phyloP scores from a whole-genome alignment of 2,888 invertebrate genomes.

The Latrodectus hesperus region DNA sequence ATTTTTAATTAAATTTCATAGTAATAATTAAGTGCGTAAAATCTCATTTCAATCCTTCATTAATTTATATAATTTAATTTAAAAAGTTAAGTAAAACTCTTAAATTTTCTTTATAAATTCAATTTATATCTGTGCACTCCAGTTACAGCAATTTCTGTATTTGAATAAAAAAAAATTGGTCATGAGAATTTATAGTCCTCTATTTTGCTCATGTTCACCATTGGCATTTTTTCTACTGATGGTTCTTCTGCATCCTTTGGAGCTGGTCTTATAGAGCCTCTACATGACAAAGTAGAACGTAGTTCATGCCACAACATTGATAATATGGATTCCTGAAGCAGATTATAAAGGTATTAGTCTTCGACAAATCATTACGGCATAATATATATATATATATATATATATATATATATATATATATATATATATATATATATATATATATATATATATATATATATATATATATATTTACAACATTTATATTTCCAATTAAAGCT shows the following conservation, averaged over 20 bases:
- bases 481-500: no score
- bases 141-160: no score
- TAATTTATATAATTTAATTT: neutral
- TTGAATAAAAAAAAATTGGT: conserved; percentile 1
- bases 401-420: no score
- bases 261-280: conserved; percentile 71
- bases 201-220: conserved; percentile 60
- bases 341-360: neutral
- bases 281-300: conserved; percentile 69
- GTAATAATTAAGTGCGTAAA: conserved; percentile 5
- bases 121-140: neutral
- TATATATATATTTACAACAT: no score
- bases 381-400: no score
- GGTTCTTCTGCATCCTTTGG: conserved; percentile 59
- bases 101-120: neutral
- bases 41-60: conserved; percentile 1
- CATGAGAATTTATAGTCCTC: conserved; percentile 59
- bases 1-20: neutral
- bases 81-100: neutral
- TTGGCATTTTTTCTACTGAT: conserved; percentile 62
- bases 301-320: conserved; percentile 71
- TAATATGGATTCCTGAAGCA: conserved; percentile 70
- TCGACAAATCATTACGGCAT: no score
- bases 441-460: no score
- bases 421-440: no score